These are phyloP conservation scores for Gambusia yucatana DNA, from an alignment of 2,797 vertebrate genomes.

Conservation along the genomic window DNA sequence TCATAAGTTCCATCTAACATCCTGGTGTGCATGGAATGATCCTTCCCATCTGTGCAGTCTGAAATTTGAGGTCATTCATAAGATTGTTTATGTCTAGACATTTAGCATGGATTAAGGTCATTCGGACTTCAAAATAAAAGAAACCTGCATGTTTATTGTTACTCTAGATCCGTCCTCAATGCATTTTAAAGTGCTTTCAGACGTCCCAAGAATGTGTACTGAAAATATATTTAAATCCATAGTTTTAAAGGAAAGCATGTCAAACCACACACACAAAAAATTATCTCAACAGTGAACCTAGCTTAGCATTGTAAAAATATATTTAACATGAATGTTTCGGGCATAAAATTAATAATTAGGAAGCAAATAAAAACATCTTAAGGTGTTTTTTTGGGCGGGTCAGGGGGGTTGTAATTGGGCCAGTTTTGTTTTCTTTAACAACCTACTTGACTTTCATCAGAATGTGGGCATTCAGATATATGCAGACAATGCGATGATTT, in stretches of 20 bases:
- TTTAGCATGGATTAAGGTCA: background rate
- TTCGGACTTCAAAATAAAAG: background rate
- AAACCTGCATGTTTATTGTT: background rate
- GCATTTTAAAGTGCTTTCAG: background rate
- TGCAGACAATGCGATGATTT: background rate
- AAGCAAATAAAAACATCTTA: background rate
- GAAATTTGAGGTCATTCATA: background rate
- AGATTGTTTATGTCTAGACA: background rate
- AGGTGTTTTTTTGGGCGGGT: background rate
- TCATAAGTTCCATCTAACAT: slow-evolving; percentile 1
- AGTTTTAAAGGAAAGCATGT: background rate
- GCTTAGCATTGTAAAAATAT: background rate
- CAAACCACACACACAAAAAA: background rate
- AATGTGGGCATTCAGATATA: background rate
- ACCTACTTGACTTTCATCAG: background rate
- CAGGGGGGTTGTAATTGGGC: background rate
- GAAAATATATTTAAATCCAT: background rate
- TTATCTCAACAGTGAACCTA: background rate
- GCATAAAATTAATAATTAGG: background rate
- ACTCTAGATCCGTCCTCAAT: background rate
- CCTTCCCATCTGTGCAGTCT: background rate
- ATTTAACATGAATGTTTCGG: background rate
- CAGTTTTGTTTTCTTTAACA: background rate
- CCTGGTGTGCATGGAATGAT: background rate
- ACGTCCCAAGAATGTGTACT: background rate